Conservation (phyloP, 2,888 invertebrate genomes). For the Timandra comae region DNA sequence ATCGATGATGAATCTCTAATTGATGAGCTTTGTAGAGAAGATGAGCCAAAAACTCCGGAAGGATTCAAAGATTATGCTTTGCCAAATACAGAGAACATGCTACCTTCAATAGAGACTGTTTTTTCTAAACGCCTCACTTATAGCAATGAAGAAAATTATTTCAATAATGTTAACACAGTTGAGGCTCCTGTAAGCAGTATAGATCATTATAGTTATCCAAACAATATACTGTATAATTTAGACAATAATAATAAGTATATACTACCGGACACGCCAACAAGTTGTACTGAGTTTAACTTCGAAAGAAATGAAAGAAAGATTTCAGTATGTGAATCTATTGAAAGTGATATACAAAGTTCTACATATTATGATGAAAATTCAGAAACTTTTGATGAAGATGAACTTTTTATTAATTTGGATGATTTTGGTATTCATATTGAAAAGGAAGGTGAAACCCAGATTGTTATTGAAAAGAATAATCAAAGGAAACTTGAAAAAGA, state of each 20-base stretch:
- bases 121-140: slow-evolving; percentile 62
- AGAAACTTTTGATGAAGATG: slow-evolving; percentile 64
- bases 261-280: slow-evolving; percentile 63
- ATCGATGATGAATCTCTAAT: slow-evolving; percentile 69
- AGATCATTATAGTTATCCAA: slow-evolving; percentile 68
- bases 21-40: slow-evolving; percentile 68
- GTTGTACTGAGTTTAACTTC: slow-evolving; percentile 60
- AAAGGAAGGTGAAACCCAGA: slow-evolving; percentile 39
- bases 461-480: slow-evolving; percentile 20
- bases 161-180: slow-evolving; percentile 27
- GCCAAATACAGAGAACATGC: slow-evolving; percentile 41
- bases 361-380: slow-evolving; percentile 65
- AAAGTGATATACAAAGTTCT: slow-evolving; percentile 62
- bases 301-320: slow-evolving; percentile 54
- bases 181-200: slow-evolving; percentile 35
- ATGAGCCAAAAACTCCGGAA: slow-evolving; percentile 58
- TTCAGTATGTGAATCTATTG: slow-evolving; percentile 63
- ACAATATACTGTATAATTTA: slow-evolving; percentile 61
- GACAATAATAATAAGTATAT: slow-evolving; percentile 53
- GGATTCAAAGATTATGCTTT: slow-evolving; percentile 55
- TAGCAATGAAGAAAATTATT: slow-evolving; percentile 36
- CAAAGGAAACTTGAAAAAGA: slow-evolving; percentile 45
- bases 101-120: slow-evolving; percentile 67
- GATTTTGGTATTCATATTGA: slow-evolving; percentile 62
- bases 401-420: slow-evolving; percentile 65